Conservation (phyloP, 2,113 vertebrate species). For the Pelusios castaneus region DNA sequence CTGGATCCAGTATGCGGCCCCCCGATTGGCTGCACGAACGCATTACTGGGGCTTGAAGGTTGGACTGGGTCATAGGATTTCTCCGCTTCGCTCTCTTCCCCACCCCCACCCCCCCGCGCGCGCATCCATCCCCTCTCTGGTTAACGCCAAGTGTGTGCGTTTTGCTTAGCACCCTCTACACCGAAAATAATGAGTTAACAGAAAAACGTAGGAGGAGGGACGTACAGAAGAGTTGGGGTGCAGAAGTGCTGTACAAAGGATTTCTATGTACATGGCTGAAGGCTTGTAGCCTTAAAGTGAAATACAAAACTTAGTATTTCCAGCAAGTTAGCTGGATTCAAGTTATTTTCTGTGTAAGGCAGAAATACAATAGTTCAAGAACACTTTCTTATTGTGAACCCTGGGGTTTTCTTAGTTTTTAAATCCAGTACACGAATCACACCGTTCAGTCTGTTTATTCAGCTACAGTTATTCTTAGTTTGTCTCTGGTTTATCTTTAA, state of each 20-base stretch:
- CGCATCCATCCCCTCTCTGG: slow-evolving; percentile 29
- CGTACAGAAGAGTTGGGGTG: slow-evolving; percentile 65
- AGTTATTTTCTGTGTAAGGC: slow-evolving; percentile 47
- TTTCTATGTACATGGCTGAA: slow-evolving; percentile 61
- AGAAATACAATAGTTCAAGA: slow-evolving; percentile 28
- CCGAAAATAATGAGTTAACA: slow-evolving; percentile 70
- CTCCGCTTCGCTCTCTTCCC: neutral
- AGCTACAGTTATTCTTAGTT: slow-evolving; percentile 6
- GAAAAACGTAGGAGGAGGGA: slow-evolving; percentile 67
- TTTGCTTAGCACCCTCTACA: neutral
- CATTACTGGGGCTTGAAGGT: slow-evolving; percentile 49
- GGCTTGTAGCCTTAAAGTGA: slow-evolving; percentile 66
- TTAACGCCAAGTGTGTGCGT: slow-evolving; percentile 25
- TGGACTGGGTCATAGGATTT: slow-evolving; percentile 47
- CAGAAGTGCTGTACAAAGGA: slow-evolving; percentile 69
- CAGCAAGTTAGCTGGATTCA: slow-evolving; percentile 57
- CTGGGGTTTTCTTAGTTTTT: neutral
- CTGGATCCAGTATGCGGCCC: slow-evolving; percentile 30
- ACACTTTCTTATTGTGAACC: slow-evolving; percentile 6
- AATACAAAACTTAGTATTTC: slow-evolving; percentile 62
- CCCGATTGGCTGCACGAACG: slow-evolving; percentile 56
- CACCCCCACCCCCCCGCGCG: neutral
- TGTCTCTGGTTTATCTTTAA: neutral
- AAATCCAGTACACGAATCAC: neutral
- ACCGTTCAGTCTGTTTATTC: neutral